A percentile compares a stretch with the other conserved stretches of the same genome.
phyloP scores from a whole-genome alignment of 2,113 vertebrate genomes.

The Vidua macroura region DNA sequence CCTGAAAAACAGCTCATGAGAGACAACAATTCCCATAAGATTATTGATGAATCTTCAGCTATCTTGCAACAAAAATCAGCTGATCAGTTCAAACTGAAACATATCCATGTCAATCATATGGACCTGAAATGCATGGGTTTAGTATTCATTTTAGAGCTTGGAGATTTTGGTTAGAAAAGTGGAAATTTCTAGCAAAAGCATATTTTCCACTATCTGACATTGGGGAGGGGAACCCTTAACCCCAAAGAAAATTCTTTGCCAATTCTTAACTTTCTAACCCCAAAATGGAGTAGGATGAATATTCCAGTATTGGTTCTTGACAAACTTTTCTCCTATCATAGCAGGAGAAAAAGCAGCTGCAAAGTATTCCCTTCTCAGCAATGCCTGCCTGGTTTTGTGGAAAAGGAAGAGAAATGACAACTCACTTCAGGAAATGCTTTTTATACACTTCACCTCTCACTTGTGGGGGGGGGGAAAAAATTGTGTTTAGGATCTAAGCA shows the following conservation, averaged over 20 bases:
- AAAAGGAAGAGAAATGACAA: not conserved
- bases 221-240: accelerated
- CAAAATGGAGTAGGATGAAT: not conserved
- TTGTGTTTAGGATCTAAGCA: not conserved
- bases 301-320: not conserved
- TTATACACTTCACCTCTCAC: not conserved
- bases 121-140: not conserved
- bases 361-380: not conserved
- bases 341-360: not conserved
- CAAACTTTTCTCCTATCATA: not conserved
- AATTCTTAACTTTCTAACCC: not conserved
- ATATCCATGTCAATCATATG: not conserved
- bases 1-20: not conserved
- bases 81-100: not conserved
- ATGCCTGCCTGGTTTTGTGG: not conserved
- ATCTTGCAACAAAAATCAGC: not conserved
- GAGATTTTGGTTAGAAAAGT: not conserved
- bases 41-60: not conserved
- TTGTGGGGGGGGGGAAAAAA: not conserved
- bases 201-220: not conserved
- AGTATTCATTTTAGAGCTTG: not conserved
- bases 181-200: not conserved
- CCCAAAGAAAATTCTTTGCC: not conserved
- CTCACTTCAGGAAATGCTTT: not conserved
- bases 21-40: not conserved